Evolutionary conservation across 1,140 invertebrate species (phyloP).

Genomic region (Drosophila ficusphila): DNA sequence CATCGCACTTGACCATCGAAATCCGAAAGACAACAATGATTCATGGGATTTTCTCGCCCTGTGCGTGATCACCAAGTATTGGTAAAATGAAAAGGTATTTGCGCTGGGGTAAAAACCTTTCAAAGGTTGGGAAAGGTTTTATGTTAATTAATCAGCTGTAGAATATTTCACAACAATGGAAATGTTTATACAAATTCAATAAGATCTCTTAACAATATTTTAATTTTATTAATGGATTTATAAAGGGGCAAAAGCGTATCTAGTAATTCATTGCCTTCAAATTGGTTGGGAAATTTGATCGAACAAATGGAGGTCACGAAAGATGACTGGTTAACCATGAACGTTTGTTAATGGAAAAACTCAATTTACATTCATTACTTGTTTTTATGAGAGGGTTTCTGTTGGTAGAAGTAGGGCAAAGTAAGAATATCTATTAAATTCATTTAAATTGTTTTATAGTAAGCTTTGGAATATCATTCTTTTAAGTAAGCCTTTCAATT

Average conservation of each 20-base stretch:
- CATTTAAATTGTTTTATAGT: too few species aligned
- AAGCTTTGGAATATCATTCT: too few species aligned
- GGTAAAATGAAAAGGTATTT: slow-evolving; percentile 1
- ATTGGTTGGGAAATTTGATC: slow-evolving; percentile 2
- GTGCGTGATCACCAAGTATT: slow-evolving; percentile 9
- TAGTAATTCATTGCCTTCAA: background rate
- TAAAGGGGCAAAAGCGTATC: slow-evolving; percentile 4
- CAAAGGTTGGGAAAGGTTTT: slow-evolving; percentile 6
- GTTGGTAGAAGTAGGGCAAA: too few species aligned
- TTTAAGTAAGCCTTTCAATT: background rate
- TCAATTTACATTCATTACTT: background rate
- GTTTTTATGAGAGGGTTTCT: background rate
- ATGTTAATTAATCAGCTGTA: slow-evolving; percentile 23
- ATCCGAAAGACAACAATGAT: slow-evolving; percentile 31
- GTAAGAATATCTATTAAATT: too few species aligned
- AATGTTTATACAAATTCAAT: slow-evolving; percentile 3
- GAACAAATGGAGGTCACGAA: background rate
- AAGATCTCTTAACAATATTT: background rate
- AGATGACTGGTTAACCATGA: slow-evolving; percentile 2
- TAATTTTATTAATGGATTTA: slow-evolving; percentile 15
- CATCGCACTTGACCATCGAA: slow-evolving; percentile 38
- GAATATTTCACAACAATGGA: slow-evolving; percentile 11
- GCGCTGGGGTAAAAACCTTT: background rate
- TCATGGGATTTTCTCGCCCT: slow-evolving; percentile 17
- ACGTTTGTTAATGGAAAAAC: background rate